Conservation (phyloP, 2,797 vertebrate genomes). For the Caiman crocodilus region DNA sequence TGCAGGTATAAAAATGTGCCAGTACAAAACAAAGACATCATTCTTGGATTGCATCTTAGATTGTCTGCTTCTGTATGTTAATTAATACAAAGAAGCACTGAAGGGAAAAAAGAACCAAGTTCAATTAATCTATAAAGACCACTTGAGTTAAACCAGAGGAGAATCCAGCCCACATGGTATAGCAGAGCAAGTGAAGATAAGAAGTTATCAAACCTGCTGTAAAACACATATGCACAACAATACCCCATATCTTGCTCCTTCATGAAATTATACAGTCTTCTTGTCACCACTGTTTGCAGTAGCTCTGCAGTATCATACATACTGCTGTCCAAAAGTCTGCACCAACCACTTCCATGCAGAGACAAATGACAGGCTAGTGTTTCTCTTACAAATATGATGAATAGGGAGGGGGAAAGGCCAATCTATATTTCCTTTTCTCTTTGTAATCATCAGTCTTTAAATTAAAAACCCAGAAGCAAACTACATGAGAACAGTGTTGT, state of each 20-base stretch:
- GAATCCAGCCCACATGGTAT: neutral
- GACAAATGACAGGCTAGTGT: neutral
- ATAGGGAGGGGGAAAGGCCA: neutral
- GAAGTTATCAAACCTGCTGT: neutral
- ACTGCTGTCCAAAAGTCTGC: neutral
- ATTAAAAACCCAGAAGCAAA: slow-evolving; percentile 14
- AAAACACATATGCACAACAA: neutral
- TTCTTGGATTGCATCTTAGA: neutral
- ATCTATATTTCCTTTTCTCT: neutral
- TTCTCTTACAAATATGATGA: neutral
- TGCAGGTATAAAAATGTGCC: neutral
- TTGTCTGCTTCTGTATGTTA: neutral
- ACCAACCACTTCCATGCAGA: neutral
- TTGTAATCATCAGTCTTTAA: slow-evolving; percentile 34
- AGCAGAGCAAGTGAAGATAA: neutral
- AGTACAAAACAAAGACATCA: neutral
- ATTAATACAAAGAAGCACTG: neutral
- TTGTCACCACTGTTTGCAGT: neutral
- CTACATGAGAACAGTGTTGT: neutral
- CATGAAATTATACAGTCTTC: neutral
- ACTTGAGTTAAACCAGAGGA: neutral
- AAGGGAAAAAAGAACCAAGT: neutral
- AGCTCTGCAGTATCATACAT: neutral
- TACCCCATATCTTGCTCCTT: neutral
- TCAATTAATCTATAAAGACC: neutral